Base-by-base conservation (phyloP, 2,888 invertebrate species). In the Myopa tessellatipennis region DNA sequence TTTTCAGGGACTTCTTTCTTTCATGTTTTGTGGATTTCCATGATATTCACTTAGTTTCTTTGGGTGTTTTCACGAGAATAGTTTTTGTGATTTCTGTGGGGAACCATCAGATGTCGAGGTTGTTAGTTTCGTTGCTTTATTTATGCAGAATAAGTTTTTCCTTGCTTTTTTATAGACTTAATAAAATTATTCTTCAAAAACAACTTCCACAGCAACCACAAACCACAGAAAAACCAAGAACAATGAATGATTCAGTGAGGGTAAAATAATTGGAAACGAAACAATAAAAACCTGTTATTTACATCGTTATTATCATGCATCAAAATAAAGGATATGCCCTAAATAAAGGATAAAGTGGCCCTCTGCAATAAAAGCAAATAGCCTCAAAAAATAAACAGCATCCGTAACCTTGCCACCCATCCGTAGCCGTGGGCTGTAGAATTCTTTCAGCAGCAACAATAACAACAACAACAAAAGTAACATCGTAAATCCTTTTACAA, bases 21-120 rank as follows among this genome's bases (percentile, higher is more conserved):
- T 34, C 10, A 58, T 14, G n/a, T 12, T 71, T 58, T 14, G 12
- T 8, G 7, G 3, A 26, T 45, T 60, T 18, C 60, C 26, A n/a
- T 63, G 36, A n/a, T 12, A 12, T n/a, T 61, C 5, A 4, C 12
- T 36, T 26, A 18, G 18, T 63, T 63, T 63, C 63, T 18, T 60
- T 63, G 12, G 14, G 26, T 63, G 26, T 63, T 5, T 63, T 63
- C 3, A 14, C 63, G 36, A 26, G 36, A 45, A 8, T 8, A 45
- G 1, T 10, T 45, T 45, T 80, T 77, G 40, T 81, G 81, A 80
- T 79, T 81, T 80, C 80, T 79, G 77, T 69, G 71, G 79, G 80
- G 79, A 80, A 77, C 45, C 45, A 45, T 79, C 78, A 82, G 76
- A 79, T 80, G 80, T 80, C 80, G 79, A 71, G 78, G 75, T 79